Evolutionary conservation across 2,888 invertebrate genomes (phyloP).

Genomic region (Nemurella pictetii): DNA sequence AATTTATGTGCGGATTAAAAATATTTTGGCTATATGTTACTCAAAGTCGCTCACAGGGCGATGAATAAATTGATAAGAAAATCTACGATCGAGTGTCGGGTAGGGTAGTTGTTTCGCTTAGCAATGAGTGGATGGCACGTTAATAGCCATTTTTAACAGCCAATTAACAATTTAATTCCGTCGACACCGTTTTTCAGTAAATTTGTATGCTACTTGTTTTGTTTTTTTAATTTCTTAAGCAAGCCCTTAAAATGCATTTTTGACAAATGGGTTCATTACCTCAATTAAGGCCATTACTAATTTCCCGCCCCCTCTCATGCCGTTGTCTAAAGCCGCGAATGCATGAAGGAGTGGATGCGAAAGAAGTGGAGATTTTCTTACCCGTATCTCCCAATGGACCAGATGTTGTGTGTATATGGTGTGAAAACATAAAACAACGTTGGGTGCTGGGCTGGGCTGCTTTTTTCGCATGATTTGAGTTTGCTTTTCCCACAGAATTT

Average conservation of each 20-base stretch:
- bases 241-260: background rate
- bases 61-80: background rate
- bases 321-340: background rate
- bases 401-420: background rate
- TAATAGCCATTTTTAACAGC: too few species aligned
- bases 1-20: background rate
- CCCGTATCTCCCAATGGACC: background rate
- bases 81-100: background rate
- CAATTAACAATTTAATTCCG: too few species aligned
- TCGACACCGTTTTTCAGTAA: background rate
- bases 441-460: background rate
- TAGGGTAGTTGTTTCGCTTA: background rate
- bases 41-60: background rate
- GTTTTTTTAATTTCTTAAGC: background rate
- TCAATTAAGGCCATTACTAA: slow-evolving; percentile 4
- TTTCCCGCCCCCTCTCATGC: background rate
- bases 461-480: slow-evolving; percentile 17
- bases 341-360: background rate
- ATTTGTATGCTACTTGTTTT: background rate
- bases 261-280: background rate
- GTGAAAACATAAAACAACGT: slow-evolving; percentile 5
- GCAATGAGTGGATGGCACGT: too few species aligned
- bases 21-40: background rate
- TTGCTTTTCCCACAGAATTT: slow-evolving; percentile 14
- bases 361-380: background rate